Evolutionary conservation across 2,888 invertebrate species (phyloP), one percentile per base, ranked within the genome.

Genomic region (Pollenia amentaria): DNA sequence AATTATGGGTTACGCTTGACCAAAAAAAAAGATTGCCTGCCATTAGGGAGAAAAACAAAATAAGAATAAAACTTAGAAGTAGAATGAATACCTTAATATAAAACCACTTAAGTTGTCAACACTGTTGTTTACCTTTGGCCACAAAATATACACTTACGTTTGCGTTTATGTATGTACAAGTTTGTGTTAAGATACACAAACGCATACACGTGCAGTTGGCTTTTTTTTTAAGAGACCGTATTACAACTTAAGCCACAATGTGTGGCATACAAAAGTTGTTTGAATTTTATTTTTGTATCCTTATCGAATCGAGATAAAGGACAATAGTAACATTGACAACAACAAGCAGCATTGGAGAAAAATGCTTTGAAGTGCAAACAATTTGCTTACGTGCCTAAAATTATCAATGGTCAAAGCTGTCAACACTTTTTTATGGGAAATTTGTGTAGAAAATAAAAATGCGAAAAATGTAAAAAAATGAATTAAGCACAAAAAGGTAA

Each of bases 341-440:
- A 18, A 12, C 9, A 62, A 79, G 65, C 57, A 18, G 21, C 4
- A 62, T 48, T 29, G 16, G 12, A 64, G 29, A 84, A 86, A 81
- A 79, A 76, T 84, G 69, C 88, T 87, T 88, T 86, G 87, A 88
- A 89, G 88, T 87, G 88, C 88, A 89, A 89, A 88, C 88, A 89
- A 88, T 88, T 88, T 87, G 87, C 84, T 78, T 88, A 89, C 89
- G 88, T 88, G 88, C 80, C 82, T 84, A 85, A 88, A 88, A 88
- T 88, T 76, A 83, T 81, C 84, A 88, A 88, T 88, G 88, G 86
- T 86, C 87, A 88, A 73, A 80, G 62, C 65, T 80, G 84, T 84
- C 88, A 87, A 87, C 87, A 87, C 76, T 76, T 84, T 72, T 79
- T 73, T 16, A 9, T 1, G n/a, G 46, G n/a, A 55, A 38, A 73